Evolutionary conservation across 2,113 vertebrate genomes (phyloP), one percentile per base, ranked within the genome.

Genomic region (Aspidoscelis tigris): DNA sequence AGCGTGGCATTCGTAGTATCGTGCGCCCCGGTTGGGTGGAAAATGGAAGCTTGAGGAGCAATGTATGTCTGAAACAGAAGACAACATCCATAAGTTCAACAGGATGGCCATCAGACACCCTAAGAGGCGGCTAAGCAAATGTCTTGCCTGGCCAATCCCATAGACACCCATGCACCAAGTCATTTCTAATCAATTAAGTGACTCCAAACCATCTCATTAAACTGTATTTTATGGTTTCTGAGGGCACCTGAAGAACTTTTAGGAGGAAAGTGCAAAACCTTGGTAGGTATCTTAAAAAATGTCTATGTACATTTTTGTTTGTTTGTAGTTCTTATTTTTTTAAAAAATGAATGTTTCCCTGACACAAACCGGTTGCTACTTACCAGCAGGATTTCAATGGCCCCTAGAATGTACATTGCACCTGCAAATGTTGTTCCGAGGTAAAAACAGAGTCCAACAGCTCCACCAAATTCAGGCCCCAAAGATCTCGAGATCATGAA

Each of bases 401-500:
- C 98, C 66, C 99, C 99, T 55, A 99, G 95, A 81, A 99, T 99
- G 90, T 99, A 99, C 99, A 99, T 99, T 66, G 98, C 97, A 83
- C 97, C 98, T 50, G 99, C 99, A 90, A 99, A 99, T 1, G 99
- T 99, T 22, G 98, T 99, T 85, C 98, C 99, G 93, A 99, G 92
- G 91, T 99, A 99, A 92, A 99, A 99, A 88, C 99, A 99, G 24
- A 99, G 96, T 1, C 99, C 99, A 75, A 99, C 99, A 7, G 99
- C 99, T 84, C 99, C 99, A 87, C 99, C 99, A 92, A 99, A 99
- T 92, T 99, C 99, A 10, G 99, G 98, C 20, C 99, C 99, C 89
- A 99, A 91, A 0, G 99, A 99, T 24, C 99, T 97, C 1, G 99
- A 99, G 83, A 99, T 99, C 99, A 99, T 99, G 94, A 99, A 99